phyloP scores from a whole-genome alignment of 2,797 vertebrate genomes.

The Lateolabrax maculatus region DNA sequence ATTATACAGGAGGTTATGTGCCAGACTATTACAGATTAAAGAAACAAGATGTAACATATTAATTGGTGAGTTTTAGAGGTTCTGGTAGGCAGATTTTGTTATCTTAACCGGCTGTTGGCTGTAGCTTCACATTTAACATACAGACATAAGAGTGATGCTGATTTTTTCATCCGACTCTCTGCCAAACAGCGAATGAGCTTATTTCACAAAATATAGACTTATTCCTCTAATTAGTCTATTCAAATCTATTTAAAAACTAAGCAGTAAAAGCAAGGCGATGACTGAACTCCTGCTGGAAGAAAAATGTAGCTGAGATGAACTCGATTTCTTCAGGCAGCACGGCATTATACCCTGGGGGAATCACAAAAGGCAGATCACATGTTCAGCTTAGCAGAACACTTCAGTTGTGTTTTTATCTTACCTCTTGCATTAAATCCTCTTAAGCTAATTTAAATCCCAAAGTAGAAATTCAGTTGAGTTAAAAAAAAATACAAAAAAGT shows the following conservation, averaged over 20 bases:
- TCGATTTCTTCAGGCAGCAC: background rate
- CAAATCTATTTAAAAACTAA: background rate
- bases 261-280: background rate
- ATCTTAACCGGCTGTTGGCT: background rate
- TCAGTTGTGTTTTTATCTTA: background rate
- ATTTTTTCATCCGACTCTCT: background rate
- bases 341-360: background rate
- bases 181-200: background rate
- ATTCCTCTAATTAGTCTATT: background rate
- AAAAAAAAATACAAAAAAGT: too few relatives aligned
- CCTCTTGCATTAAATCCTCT: background rate
- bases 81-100: background rate
- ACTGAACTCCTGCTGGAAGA: slow-evolving; percentile 8
- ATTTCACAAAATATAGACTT: background rate
- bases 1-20: too few relatives aligned
- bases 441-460: background rate
- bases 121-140: background rate
- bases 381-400: background rate
- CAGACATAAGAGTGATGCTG: background rate
- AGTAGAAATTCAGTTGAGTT: background rate
- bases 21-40: too few relatives aligned
- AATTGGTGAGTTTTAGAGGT: background rate
- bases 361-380: background rate
- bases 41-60: too few relatives aligned
- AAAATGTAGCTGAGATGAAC: background rate